A percentile compares a stretch with the other conserved stretches of the same genome.
Evolutionary conservation across 1,140 invertebrate genomes (phyloP).

Genomic region (Aphis craccivora): DNA sequence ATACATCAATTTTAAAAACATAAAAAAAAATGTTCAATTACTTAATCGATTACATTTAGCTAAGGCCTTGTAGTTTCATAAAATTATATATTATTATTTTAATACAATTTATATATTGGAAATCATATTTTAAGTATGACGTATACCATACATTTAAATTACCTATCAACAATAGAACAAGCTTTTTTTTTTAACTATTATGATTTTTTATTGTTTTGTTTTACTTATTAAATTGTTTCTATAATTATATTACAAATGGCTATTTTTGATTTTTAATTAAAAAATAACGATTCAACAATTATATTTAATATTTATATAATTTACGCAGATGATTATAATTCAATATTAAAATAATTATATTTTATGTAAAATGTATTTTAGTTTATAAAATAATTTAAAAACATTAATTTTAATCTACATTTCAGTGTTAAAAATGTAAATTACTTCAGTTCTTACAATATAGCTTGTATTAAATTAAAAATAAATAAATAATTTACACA

Average conservation of each 20-base stretch:
- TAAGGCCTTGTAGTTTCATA: background rate
- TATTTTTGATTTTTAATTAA: background rate
- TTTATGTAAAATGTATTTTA: background rate
- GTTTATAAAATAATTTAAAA: background rate
- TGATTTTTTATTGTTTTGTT: background rate
- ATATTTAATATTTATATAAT: background rate
- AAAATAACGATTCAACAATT: background rate
- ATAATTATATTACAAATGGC: too few relatives aligned
- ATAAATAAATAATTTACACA: background rate
- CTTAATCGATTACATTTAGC: background rate
- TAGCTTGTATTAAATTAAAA: background rate
- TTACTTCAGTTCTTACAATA: background rate
- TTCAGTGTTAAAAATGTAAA: background rate
- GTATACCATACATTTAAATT: background rate
- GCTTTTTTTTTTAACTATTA: background rate
- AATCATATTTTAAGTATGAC: background rate
- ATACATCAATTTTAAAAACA: background rate
- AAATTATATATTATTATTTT: background rate
- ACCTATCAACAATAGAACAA: background rate
- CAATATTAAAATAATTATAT: background rate
- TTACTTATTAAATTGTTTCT: too few relatives aligned
- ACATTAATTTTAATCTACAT: background rate
- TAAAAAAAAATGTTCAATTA: background rate
- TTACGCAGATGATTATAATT: background rate
- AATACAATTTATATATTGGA: background rate